Evolutionary conservation across 1,140 invertebrate species (phyloP).

Genomic region (Heliothis subflexa): DNA sequence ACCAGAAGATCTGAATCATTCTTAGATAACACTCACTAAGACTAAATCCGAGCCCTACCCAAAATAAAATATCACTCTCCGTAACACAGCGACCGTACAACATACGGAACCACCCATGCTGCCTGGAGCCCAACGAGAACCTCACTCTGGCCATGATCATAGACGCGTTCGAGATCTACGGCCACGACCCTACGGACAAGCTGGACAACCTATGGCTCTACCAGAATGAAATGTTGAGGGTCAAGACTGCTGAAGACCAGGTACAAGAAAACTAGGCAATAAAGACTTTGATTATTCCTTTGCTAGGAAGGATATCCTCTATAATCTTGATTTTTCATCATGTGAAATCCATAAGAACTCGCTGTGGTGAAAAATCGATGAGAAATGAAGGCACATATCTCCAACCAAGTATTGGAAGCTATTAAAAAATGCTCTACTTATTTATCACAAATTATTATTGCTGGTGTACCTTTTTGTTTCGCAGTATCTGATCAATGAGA

Average conservation of each 20-base stretch:
- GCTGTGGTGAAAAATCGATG: too few relatives aligned
- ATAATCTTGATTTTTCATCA: too few relatives aligned
- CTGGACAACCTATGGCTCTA: conserved; percentile 79
- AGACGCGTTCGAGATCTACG: conserved; percentile 81
- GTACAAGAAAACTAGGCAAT: conserved; percentile 50
- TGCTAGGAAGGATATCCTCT: too few relatives aligned
- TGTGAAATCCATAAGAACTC: too few relatives aligned
- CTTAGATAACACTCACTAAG: too few relatives aligned
- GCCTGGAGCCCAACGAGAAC: conserved; percentile 72
- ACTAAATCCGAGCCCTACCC: not conserved
- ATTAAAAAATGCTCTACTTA: too few relatives aligned
- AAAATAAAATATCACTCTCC: not conserved
- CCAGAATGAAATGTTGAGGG: conserved; percentile 78
- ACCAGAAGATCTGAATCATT: too few relatives aligned
- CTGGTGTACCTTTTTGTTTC: conserved; percentile 32
- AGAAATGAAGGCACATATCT: too few relatives aligned
- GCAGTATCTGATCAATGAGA: conserved; percentile 77
- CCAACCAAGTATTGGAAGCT: too few relatives aligned
- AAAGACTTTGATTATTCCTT: too few relatives aligned
- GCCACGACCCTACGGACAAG: conserved; percentile 81
- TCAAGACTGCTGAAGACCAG: conserved; percentile 80
- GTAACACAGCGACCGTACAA: conserved; percentile 65
- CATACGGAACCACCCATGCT: conserved; percentile 77
- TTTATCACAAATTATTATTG: too few relatives aligned
- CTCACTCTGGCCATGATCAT: conserved; percentile 80